A percentile compares a stretch with the other conserved stretches of the same genome.
Evolutionary conservation across 2,888 invertebrate genomes (phyloP).

Genomic region (Aromia moschata): DNA sequence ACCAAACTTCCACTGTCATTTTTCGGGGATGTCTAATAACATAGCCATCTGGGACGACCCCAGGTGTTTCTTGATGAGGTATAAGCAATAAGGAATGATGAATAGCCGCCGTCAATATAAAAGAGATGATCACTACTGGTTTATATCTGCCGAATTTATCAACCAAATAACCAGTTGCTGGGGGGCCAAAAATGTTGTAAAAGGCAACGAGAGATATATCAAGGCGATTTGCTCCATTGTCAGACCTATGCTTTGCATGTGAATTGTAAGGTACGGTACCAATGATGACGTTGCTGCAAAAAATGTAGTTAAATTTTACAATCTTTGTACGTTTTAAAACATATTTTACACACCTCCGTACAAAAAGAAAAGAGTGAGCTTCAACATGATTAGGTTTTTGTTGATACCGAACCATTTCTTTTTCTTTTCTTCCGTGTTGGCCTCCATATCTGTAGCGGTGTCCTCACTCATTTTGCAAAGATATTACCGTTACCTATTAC

Average conservation of each 20-base stretch:
- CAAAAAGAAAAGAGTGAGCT: conserved; percentile 83
- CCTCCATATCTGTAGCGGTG: conserved; percentile 63
- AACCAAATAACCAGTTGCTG: conserved; percentile 84
- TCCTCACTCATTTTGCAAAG: conserved; percentile 63
- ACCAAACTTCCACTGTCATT: conserved; percentile 81
- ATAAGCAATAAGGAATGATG: conserved; percentile 83
- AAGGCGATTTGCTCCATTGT: conserved; percentile 87
- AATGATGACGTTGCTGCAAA: conserved; percentile 81
- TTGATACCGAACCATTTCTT: conserved; percentile 68
- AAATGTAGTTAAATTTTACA: conserved; percentile 17
- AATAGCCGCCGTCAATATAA: conserved; percentile 79
- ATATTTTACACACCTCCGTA: conserved; percentile 72
- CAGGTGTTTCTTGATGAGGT: conserved; percentile 82
- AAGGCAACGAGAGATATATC: conserved; percentile 85
- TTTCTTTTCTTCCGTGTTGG: conserved; percentile 50
- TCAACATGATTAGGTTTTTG: conserved; percentile 81
- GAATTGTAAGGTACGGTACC: conserved; percentile 86
- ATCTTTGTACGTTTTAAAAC: background rate
- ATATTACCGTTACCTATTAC: conserved; percentile 13
- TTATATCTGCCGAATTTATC: conserved; percentile 90
- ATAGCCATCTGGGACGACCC: conserved; percentile 78
- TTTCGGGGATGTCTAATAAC: conserved; percentile 76
- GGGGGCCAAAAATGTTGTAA: conserved; percentile 86
- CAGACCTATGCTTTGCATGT: conserved; percentile 90
- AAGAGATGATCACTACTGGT: conserved; percentile 80